Percentiles rank a stretch among this genome's conserved stretches.
These are phyloP conservation scores for Etheostoma spectabile DNA, from an alignment of 2,113 vertebrate species.

Conservation along the genomic window DNA sequence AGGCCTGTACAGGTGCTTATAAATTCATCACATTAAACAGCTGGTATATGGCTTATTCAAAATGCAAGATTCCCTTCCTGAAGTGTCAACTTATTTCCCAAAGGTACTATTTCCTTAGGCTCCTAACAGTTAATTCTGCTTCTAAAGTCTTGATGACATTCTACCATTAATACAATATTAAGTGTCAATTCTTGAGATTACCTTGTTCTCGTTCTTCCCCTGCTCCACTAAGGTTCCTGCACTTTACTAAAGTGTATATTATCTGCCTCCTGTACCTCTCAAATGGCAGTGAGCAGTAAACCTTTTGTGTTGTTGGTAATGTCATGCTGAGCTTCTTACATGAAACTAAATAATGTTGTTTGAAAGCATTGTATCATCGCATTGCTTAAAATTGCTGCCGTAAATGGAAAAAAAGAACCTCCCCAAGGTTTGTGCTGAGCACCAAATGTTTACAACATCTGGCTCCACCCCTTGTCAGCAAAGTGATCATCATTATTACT, in stretches of 20 bases:
- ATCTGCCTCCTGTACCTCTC: background rate
- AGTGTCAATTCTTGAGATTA: background rate
- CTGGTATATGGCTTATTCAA: background rate
- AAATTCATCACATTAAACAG: constrained; percentile 3
- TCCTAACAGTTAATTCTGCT: background rate
- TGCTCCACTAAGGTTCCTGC: background rate
- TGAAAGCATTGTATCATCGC: too few species aligned
- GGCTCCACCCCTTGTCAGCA: background rate
- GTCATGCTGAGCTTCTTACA: background rate
- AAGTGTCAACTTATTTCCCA: background rate
- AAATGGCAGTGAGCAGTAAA: background rate
- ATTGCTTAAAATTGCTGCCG: too few species aligned
- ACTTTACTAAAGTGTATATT: background rate
- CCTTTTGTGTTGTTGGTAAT: background rate
- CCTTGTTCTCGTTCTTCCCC: background rate
- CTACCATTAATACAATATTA: background rate
- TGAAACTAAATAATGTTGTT: too few species aligned
- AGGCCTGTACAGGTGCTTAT: background rate
- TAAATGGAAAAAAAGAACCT: too few species aligned
- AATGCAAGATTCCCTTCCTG: background rate
- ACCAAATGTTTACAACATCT: too few species aligned
- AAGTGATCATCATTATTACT: background rate
- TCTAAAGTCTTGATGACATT: background rate
- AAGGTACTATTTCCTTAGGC: background rate
- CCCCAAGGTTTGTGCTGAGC: too few species aligned